These are phyloP conservation scores for Penaeus japonicus DNA, from an alignment of 1,140 invertebrate species.

Conservation along the genomic window DNA sequence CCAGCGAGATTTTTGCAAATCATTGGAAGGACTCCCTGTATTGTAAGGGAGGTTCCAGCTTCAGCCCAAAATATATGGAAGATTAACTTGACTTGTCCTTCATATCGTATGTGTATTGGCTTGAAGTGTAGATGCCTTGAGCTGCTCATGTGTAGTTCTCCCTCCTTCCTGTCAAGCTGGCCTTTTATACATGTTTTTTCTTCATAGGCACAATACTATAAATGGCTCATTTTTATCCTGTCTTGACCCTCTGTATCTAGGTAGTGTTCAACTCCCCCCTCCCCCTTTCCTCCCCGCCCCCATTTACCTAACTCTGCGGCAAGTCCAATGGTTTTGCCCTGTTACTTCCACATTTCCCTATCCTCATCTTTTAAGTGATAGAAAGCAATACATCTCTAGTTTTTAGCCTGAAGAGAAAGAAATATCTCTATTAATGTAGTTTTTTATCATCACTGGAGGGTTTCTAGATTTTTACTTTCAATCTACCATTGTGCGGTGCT, in stretches of 20 bases:
- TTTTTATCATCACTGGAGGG: slow-evolving; percentile 50
- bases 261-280: not conserved
- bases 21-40: slow-evolving; percentile 35
- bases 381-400: slow-evolving; percentile 55
- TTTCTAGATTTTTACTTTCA: slow-evolving; percentile 51
- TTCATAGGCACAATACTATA: slow-evolving; percentile 41
- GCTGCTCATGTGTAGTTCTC: slow-evolving; percentile 53
- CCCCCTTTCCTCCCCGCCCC: slow-evolving; percentile 19
- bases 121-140: slow-evolving; percentile 55
- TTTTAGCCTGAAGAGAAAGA: slow-evolving; percentile 48
- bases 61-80: slow-evolving; percentile 38
- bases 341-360: slow-evolving; percentile 48
- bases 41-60: slow-evolving; percentile 38
- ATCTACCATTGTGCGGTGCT: slow-evolving; percentile 33
- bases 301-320: slow-evolving; percentile 21
- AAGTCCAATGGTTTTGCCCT: not conserved
- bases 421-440: slow-evolving; percentile 15
- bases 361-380: slow-evolving; percentile 53
- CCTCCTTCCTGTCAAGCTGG: slow-evolving; percentile 50
- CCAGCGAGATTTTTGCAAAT: slow-evolving; percentile 24
- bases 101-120: slow-evolving; percentile 47
- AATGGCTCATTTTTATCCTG: slow-evolving; percentile 53
- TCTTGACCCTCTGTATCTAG: slow-evolving; percentile 40
- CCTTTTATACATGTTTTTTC: slow-evolving; percentile 53
- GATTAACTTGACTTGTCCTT: slow-evolving; percentile 45